Conservation (phyloP, 2,888 invertebrate genomes). For the Mechanitis messenoides region DNA sequence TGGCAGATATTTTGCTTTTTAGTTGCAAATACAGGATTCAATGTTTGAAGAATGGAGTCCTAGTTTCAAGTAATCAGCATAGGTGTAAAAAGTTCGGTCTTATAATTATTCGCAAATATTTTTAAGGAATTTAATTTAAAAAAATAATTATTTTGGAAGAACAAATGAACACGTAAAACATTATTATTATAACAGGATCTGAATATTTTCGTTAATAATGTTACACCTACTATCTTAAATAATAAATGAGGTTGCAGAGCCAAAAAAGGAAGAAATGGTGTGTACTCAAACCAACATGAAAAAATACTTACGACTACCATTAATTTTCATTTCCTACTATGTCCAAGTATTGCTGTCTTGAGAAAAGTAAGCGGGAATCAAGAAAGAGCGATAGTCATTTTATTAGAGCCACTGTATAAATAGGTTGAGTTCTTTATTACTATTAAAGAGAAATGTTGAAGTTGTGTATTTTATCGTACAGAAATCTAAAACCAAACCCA, state of each 20-base stretch:
- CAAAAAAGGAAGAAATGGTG: slow-evolving; percentile 72
- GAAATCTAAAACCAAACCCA: slow-evolving; percentile 19
- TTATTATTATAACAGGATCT: slow-evolving; percentile 44
- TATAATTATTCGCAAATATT: no score
- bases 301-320: slow-evolving; percentile 72
- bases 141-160: not conserved
- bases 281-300: slow-evolving; percentile 74
- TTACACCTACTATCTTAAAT: slow-evolving; percentile 59
- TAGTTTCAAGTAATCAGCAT: no score
- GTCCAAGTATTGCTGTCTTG: slow-evolving; percentile 66
- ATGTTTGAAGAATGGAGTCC: not conserved
- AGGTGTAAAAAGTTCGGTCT: no score
- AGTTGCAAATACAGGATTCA: slow-evolving; percentile 1
- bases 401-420: slow-evolving; percentile 27
- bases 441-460: slow-evolving; percentile 17
- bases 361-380: slow-evolving; percentile 43
- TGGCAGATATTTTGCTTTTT: slow-evolving; percentile 27
- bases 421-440: slow-evolving; percentile 15
- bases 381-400: slow-evolving; percentile 29
- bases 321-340: slow-evolving; percentile 73
- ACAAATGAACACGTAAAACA: not conserved
- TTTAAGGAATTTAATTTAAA: no score
- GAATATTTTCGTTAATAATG: slow-evolving; percentile 50
- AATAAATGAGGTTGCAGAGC: slow-evolving; percentile 69
- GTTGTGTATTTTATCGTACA: slow-evolving; percentile 17